These are phyloP conservation scores for Eilema caniola DNA, from an alignment of 2,888 invertebrate species.

Conservation along the genomic window DNA sequence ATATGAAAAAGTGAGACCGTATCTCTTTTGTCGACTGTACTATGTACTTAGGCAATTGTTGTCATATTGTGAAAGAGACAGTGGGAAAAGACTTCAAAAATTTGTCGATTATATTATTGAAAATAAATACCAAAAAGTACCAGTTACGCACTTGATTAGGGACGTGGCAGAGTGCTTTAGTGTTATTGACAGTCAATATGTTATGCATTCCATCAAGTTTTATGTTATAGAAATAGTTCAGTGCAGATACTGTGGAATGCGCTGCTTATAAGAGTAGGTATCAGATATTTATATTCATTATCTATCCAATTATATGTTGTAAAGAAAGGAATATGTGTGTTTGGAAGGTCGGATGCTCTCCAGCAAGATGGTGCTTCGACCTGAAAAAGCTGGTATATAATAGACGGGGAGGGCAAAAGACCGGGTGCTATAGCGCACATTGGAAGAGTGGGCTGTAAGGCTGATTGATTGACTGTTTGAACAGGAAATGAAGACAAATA, in stretches of 20 bases:
- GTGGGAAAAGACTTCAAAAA: too few species aligned
- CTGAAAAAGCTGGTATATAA: neutral
- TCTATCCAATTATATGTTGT: neutral
- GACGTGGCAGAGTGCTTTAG: neutral
- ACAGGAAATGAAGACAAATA: neutral
- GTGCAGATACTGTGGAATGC: neutral
- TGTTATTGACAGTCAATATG: neutral
- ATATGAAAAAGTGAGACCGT: too few species aligned
- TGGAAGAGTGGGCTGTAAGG: neutral
- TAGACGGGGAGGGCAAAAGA: neutral
- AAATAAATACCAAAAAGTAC: too few species aligned
- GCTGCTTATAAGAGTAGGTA: neutral
- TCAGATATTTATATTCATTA: neutral
- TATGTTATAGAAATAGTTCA: neutral
- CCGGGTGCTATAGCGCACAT: neutral
- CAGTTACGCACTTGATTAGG: too few species aligned
- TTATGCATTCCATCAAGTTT: neutral
- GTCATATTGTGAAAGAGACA: too few species aligned
- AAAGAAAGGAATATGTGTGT: neutral
- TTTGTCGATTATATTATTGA: neutral
- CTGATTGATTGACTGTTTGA: neutral
- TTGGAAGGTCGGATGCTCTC: neutral
- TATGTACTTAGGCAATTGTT: too few species aligned
- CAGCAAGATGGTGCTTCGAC: neutral
- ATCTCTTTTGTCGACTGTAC: too few species aligned